These are phyloP conservation scores for Apantesis nais DNA, from an alignment of 2,888 invertebrate species.

Conservation along the genomic window DNA sequence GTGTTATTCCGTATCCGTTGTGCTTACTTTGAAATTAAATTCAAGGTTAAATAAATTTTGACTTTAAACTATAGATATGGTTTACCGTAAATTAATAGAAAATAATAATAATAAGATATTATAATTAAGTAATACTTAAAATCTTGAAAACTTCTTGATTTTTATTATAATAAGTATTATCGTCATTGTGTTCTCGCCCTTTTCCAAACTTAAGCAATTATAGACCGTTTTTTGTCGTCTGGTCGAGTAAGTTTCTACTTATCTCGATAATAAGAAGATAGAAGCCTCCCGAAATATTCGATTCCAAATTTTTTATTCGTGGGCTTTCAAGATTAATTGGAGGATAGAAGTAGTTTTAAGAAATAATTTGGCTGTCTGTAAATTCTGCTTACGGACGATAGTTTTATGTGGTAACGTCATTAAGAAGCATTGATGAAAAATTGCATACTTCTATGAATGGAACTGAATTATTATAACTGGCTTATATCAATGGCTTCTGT, in stretches of 20 bases:
- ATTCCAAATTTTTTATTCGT: neutral
- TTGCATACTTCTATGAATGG: too few relatives aligned
- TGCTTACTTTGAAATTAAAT: neutral
- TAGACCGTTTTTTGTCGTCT: neutral
- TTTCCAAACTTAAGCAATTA: neutral
- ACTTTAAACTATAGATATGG: neutral
- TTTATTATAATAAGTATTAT: neutral
- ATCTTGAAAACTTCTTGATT: neutral
- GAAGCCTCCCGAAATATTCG: neutral
- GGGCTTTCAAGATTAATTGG: neutral
- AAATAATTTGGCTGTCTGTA: too few relatives aligned
- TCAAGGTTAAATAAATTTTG: neutral
- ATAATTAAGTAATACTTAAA: neutral
- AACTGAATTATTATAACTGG: too few relatives aligned
- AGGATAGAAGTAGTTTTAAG: neutral
- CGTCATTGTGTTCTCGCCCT: neutral
- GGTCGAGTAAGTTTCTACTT: neutral
- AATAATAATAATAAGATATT: too few relatives aligned
- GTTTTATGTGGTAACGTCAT: too few relatives aligned
- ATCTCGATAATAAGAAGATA: neutral
- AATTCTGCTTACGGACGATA: too few relatives aligned
- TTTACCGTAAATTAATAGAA: too few relatives aligned
- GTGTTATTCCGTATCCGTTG: constrained; percentile 3
- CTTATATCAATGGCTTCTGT: too few relatives aligned
- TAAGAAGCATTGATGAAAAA: too few relatives aligned